A percentile compares a stretch with the other conserved stretches of the same genome.
Conservation (phyloP, 2,113 vertebrate genomes). For the Tapirus terrestris region DNA sequence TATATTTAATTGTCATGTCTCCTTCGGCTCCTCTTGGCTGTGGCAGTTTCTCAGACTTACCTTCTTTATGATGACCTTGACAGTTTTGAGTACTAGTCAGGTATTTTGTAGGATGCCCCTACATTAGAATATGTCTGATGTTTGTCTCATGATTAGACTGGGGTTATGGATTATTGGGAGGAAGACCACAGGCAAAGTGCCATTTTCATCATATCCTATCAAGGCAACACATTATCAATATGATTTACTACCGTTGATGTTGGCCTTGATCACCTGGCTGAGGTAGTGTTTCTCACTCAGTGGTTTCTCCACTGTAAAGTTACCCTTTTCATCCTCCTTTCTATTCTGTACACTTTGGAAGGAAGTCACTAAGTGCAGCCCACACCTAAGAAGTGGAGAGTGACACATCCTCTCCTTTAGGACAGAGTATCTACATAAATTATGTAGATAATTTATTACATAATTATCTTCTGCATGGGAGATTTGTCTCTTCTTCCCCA, state of each 20-base stretch:
- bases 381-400: not conserved
- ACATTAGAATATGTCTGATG: not conserved
- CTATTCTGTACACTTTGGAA: not conserved
- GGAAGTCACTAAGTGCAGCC: not conserved
- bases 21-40: not conserved
- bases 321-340: not conserved
- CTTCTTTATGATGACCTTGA: not conserved
- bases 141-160: not conserved
- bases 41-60: not conserved
- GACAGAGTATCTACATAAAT: not conserved
- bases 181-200: not conserved
- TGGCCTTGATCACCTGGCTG: not conserved
- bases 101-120: not conserved
- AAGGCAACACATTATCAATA: not conserved
- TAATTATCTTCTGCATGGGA: not conserved
- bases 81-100: not conserved
- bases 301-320: not conserved
- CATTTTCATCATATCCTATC: not conserved
- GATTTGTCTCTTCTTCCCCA: constrained; percentile 8
- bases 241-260: not conserved
- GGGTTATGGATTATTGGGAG: not conserved
- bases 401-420: not conserved
- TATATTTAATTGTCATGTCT: not conserved
- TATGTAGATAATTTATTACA: not conserved
- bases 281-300: not conserved